A percentile compares a stretch with the other conserved stretches of the same genome.
Conservation (phyloP, 1,140 invertebrate species). For the Trissolcus basalis region DNA sequence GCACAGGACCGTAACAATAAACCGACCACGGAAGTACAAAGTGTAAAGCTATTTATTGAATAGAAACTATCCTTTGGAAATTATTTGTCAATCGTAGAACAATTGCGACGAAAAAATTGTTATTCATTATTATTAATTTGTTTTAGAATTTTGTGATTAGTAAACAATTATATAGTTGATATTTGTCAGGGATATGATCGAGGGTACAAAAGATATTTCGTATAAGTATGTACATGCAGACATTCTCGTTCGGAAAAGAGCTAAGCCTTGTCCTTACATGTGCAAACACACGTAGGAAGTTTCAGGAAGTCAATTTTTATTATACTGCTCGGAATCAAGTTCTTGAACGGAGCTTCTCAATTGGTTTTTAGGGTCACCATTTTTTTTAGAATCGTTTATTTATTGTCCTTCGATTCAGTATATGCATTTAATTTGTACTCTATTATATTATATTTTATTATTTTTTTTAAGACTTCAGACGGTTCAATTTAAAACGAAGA, state of each 20-base stretch:
- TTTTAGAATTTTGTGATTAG: slow-evolving; percentile 1
- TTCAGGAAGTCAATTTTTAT: slow-evolving; percentile 41
- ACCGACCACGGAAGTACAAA: slow-evolving; percentile 13
- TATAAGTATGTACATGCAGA: slow-evolving; percentile 47
- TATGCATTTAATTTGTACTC: too few relatives aligned
- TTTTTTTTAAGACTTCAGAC: too few relatives aligned
- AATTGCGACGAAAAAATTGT: slow-evolving; percentile 6
- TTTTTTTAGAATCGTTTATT: slow-evolving; percentile 3
- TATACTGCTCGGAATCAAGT: slow-evolving; percentile 34
- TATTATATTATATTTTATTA: too few relatives aligned
- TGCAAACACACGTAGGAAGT: slow-evolving; percentile 13
- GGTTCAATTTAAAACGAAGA: too few relatives aligned
- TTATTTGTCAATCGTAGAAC: slow-evolving; percentile 38
- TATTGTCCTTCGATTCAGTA: background rate
- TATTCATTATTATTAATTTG: background rate
- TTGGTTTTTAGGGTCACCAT: background rate
- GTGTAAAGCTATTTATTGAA: background rate
- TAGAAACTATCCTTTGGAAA: slow-evolving; percentile 13
- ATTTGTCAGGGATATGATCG: slow-evolving; percentile 48
- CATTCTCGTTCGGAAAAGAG: slow-evolving; percentile 27
- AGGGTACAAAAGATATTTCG: slow-evolving; percentile 51
- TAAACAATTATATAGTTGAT: slow-evolving; percentile 18
- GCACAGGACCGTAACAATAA: slow-evolving; percentile 22
- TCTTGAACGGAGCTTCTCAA: slow-evolving; percentile 3
- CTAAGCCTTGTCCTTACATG: slow-evolving; percentile 29